These are phyloP conservation scores for Dryobates pubescens DNA, from an alignment of 2,797 vertebrate genomes.

Conservation along the genomic window DNA sequence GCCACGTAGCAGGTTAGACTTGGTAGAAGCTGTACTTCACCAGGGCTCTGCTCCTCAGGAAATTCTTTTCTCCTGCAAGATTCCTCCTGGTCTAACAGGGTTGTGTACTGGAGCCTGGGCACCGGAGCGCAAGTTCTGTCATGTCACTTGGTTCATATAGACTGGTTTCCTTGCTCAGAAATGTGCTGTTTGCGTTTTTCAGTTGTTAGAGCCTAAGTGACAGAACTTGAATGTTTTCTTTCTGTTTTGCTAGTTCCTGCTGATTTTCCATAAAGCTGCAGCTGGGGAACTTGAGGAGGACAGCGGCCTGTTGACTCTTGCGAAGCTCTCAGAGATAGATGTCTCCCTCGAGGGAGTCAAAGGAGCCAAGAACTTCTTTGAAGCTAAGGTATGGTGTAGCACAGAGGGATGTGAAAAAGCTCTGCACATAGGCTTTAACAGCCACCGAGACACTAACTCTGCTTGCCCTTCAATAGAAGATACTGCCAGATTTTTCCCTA, in stretches of 20 bases:
- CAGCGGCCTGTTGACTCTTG: slow-evolving; percentile 91
- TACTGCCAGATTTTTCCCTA: background rate
- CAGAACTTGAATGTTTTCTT: background rate
- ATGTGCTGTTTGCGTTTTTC: background rate
- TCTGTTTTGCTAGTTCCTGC: slow-evolving; percentile 84
- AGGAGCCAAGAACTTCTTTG: slow-evolving; percentile 95
- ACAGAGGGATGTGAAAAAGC: background rate
- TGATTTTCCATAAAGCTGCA: slow-evolving; percentile 93
- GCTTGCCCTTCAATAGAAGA: background rate
- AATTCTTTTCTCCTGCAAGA: background rate
- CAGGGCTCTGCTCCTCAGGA: background rate
- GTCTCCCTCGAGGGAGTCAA: slow-evolving; percentile 92
- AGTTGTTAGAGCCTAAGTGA: background rate
- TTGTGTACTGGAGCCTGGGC: background rate
- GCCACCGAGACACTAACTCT: background rate
- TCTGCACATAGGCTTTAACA: background rate
- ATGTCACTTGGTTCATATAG: background rate
- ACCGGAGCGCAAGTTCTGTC: background rate
- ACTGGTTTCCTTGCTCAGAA: background rate
- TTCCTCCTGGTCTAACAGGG: background rate
- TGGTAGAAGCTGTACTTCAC: background rate
- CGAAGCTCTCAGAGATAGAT: slow-evolving; percentile 92
- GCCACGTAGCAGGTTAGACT: background rate
- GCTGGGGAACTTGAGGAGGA: slow-evolving; percentile 92
- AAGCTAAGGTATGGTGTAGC: slow-evolving; percentile 88